phyloP scores from a whole-genome alignment of 1,140 invertebrate species.

The Drosophila micromelanica region DNA sequence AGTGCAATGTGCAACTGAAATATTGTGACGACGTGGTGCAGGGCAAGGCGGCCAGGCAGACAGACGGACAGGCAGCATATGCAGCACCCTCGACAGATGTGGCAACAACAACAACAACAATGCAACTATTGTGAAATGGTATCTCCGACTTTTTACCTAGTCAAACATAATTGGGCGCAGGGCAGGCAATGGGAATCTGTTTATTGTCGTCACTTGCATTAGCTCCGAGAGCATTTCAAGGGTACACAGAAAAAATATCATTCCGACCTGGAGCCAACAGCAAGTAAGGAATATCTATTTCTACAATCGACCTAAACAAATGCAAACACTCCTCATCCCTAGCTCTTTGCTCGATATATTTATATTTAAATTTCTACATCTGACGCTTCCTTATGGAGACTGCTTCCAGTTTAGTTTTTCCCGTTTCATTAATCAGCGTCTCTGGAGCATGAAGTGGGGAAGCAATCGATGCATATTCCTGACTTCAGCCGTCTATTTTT shows the following conservation, averaged over 20 bases:
- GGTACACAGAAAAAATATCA: too few species aligned
- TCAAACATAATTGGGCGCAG: constrained; percentile 55
- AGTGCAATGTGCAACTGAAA: constrained; percentile 75
- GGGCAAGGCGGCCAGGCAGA: constrained; percentile 14
- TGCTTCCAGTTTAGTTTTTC: constrained; percentile 7
- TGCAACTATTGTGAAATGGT: constrained; percentile 39
- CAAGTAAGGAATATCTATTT: neutral
- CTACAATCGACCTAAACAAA: constrained; percentile 12
- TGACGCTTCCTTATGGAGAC: constrained; percentile 11
- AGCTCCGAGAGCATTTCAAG: constrained; percentile 53
- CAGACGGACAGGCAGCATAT: constrained; percentile 17
- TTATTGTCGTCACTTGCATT: constrained; percentile 46
- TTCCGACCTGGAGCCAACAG: too few species aligned
- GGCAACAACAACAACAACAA: constrained; percentile 50
- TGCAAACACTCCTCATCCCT: neutral
- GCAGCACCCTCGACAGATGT: constrained; percentile 45
- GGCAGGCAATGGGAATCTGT: constrained; percentile 62
- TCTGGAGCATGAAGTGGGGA: constrained; percentile 21
- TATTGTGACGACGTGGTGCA: constrained; percentile 40
- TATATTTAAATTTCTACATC: too few species aligned
- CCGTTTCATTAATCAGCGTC: constrained; percentile 38
- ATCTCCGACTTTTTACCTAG: constrained; percentile 65
- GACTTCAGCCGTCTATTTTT: constrained; percentile 52
- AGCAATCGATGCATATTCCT: constrained; percentile 13
- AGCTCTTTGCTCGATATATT: neutral